Evolutionary conservation across 1,140 invertebrate species (phyloP).

Genomic region (Lucilia cuprina): DNA sequence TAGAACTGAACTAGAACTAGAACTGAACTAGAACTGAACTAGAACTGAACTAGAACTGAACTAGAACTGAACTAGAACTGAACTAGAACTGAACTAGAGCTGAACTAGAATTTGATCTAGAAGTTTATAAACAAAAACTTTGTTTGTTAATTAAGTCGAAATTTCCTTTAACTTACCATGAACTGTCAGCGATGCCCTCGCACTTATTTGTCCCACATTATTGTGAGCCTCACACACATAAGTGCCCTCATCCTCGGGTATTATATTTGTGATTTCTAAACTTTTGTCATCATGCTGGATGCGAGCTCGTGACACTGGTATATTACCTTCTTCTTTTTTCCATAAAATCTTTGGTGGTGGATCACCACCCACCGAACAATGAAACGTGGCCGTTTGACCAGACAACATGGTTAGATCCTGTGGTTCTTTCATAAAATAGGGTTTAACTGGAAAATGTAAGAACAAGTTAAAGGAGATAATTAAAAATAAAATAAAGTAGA

Average conservation of each 20-base stretch:
- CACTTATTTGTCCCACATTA: slow-evolving; percentile 76
- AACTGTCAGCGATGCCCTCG: slow-evolving; percentile 76
- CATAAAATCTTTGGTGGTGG: slow-evolving; percentile 88
- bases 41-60: no score
- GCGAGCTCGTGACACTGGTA: slow-evolving; percentile 77
- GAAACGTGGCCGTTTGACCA: slow-evolving; percentile 83
- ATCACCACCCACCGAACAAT: slow-evolving; percentile 88
- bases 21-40: no score
- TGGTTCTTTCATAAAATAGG: slow-evolving; percentile 85
- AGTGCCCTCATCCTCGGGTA: slow-evolving; percentile 78
- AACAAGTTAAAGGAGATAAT: no score
- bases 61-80: no score
- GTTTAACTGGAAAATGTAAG: slow-evolving; percentile 82
- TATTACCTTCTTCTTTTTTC: slow-evolving; percentile 85
- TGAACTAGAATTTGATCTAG: no score
- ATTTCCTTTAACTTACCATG: slow-evolving; percentile 71
- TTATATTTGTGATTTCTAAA: slow-evolving; percentile 76
- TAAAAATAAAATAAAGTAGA: not conserved
- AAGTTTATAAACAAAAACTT: no score
- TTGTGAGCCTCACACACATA: slow-evolving; percentile 85
- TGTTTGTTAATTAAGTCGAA: no score
- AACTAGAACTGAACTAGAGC: no score
- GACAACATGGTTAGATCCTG: slow-evolving; percentile 82
- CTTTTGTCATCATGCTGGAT: slow-evolving; percentile 77
- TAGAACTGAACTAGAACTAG: no score